phyloP scores from a whole-genome alignment of 2,113 vertebrate genomes.

The Pipra filicauda region DNA sequence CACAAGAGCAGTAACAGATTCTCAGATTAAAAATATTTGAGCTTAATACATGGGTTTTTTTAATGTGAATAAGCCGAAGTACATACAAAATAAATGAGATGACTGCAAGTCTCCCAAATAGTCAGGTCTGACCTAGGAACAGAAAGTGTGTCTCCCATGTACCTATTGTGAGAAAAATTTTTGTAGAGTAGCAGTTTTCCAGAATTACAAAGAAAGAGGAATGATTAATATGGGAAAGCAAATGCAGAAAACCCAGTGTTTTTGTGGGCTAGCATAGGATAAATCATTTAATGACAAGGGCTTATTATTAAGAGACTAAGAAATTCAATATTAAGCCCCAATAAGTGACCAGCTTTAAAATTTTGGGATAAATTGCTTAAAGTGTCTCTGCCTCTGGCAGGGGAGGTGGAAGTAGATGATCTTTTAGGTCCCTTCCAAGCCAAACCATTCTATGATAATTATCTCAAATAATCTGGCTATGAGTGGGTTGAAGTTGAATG shows the following conservation, averaged over 20 bases:
- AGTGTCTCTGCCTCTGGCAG: neutral
- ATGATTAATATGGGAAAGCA: neutral
- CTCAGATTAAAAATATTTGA: neutral
- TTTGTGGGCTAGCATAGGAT: neutral
- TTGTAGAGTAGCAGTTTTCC: neutral
- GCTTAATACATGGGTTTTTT: neutral
- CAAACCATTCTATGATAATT: neutral
- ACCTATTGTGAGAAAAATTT: neutral
- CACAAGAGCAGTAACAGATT: neutral
- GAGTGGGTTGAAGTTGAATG: neutral
- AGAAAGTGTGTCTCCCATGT: neutral
- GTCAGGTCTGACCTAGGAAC: neutral
- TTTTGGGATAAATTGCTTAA: neutral
- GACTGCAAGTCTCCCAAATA: neutral
- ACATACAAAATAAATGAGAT: neutral
- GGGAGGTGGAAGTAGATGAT: neutral
- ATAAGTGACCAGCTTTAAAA: neutral
- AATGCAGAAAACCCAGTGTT: neutral
- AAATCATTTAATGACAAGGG: neutral
- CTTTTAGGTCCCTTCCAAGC: neutral
- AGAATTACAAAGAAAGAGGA: neutral
- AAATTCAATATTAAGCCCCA: neutral
- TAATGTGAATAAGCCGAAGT: neutral
- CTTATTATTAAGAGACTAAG: neutral
- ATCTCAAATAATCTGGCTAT: neutral